Evolutionary conservation across 1,140 invertebrate species (phyloP), one percentile per base, ranked within the genome.

Genomic region (Drosophila takahashii): DNA sequence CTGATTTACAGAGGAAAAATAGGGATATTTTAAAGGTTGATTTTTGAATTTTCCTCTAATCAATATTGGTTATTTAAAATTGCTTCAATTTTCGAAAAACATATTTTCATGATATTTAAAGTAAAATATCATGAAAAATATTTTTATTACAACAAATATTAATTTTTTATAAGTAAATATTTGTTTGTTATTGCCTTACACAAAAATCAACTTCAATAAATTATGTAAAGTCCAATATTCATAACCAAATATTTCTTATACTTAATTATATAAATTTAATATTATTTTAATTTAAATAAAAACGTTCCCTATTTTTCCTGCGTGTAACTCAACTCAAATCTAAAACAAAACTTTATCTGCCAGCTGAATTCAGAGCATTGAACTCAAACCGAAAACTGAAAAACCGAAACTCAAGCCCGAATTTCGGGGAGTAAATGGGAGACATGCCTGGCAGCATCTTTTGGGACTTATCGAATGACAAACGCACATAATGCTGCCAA

Each of bases 391-490:
- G 29, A 51, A 51, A 51, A 51, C 48, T 27, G 53, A 39, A 42
- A 62, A 62, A 27, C 32, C 58, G 57, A 15, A 56, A 45, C 41
- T 36, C 16, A 56, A 56, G 34, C 27, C 27, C 15, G 18, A 34
- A 51, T 36, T 67, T 27, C 29, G 15, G 37, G 32, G 62, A 36
- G 51, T 13, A 26, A 18, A 39, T 64, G 39, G 48, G 44, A 52
- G 52, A 29, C 72, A 75, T 76, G 72, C 71, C 60, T 66, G 52
- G 45, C 45, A 57, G 72, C 72, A 66, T 76, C 61, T 58, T 57
- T 76, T 32, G 72, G 61, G 72, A 75, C 61, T 76, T 76, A 76
- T 76, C 50, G 71, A 66, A 75, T 75, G 72, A 75, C 72, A 74
- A 75, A 75, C 60, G 71, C 71, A 76, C 69, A 41, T 67, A 44